These are phyloP conservation scores for Siniperca knerii DNA, from an alignment of 2,113 vertebrate species.

Conservation along the genomic window DNA sequence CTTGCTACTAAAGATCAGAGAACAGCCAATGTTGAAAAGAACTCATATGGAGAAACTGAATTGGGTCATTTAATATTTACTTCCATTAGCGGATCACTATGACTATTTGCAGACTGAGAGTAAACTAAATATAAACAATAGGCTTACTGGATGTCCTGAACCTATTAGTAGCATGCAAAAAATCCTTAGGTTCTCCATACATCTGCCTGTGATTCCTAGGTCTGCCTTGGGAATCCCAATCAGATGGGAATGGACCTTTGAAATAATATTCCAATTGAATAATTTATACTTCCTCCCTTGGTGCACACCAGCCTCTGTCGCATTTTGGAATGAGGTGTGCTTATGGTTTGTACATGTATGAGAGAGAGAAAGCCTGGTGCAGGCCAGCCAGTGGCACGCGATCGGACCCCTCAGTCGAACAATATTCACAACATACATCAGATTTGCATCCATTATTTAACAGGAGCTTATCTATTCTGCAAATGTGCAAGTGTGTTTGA, in stretches of 20 bases:
- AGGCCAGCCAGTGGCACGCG: constrained; percentile 74
- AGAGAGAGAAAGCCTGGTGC: constrained; percentile 49
- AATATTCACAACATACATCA: constrained; percentile 83
- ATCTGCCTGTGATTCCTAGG: constrained; percentile 42
- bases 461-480: constrained; percentile 77
- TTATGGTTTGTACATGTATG: constrained; percentile 70
- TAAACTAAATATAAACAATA: constrained; percentile 34
- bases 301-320: constrained; percentile 61
- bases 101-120: constrained; percentile 9
- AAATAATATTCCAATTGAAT: constrained; percentile 82
- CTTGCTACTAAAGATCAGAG: constrained; percentile 49
- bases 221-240: constrained; percentile 63
- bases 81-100: constrained; percentile 40
- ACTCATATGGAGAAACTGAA: constrained; percentile 32
- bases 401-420: constrained; percentile 74
- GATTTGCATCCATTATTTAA: constrained; percentile 82
- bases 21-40: constrained; percentile 40
- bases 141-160: constrained; percentile 36
- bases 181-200: constrained; percentile 29
- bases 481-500: constrained; percentile 71
- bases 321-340: constrained; percentile 75
- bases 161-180: constrained; percentile 48
- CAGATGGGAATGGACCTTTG: constrained; percentile 73
- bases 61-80: constrained; percentile 53
- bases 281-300: constrained; percentile 77